Conservation (phyloP, 2,888 invertebrate species). For the Drosophila algonquin region DNA sequence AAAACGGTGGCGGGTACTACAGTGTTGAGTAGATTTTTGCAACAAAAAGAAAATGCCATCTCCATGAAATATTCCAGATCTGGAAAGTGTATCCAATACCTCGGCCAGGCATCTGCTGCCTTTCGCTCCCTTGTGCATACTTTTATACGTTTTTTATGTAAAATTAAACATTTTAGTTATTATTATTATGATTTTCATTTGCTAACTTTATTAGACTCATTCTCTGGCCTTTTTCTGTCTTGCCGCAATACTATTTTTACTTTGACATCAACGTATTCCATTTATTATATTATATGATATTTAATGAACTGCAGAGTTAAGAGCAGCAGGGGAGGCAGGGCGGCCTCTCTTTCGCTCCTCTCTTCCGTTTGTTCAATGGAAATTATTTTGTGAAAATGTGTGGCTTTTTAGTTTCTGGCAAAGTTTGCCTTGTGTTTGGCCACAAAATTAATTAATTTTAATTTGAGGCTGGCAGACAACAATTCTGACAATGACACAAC, state of each 20-base stretch:
- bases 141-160: slow-evolving; percentile 40
- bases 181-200: slow-evolving; percentile 46
- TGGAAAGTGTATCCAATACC: not conserved
- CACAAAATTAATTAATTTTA: slow-evolving; percentile 64
- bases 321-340: no score
- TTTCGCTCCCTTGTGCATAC: not conserved
- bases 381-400: not conserved
- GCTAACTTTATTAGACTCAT: slow-evolving; percentile 12
- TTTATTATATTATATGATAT: slow-evolving; percentile 12
- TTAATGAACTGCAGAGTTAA: slow-evolving; percentile 45
- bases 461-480: slow-evolving; percentile 44
- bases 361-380: not conserved
- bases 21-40: not conserved
- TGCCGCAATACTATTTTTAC: slow-evolving; percentile 28
- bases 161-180: slow-evolving; percentile 48
- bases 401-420: slow-evolving; percentile 33
- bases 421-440: slow-evolving; percentile 19
- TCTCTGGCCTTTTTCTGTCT: not conserved
- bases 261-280: slow-evolving; percentile 30
- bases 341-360: not conserved
- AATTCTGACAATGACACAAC: slow-evolving; percentile 42
- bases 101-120: no score
- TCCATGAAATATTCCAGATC: no score
- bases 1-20: no score
- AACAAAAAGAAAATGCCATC: not conserved